phyloP scores from a whole-genome alignment of 2,113 vertebrate genomes.

The Muscicapa adusta region DNA sequence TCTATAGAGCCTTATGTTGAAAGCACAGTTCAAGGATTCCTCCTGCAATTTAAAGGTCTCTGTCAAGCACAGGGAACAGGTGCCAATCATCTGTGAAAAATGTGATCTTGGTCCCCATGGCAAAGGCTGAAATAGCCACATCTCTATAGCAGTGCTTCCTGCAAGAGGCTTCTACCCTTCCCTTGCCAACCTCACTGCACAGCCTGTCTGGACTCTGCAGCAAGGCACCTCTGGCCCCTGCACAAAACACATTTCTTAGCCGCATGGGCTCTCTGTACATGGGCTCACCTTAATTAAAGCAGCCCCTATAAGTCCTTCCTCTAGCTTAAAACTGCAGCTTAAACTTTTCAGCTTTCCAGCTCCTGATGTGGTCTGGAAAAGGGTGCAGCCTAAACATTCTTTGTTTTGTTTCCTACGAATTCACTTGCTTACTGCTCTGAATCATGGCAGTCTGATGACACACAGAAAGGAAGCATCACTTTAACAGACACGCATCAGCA shows the following conservation, averaged over 20 bases:
- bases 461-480: not conserved
- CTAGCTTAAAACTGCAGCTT: not conserved
- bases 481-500: not conserved
- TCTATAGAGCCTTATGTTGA: not conserved
- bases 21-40: not conserved
- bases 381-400: not conserved
- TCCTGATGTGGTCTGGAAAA: not conserved
- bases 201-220: not conserved
- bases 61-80: not conserved
- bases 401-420: not conserved
- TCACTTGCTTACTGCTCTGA: not conserved
- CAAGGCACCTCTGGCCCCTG: accelerated
- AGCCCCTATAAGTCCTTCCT: not conserved
- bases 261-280: not conserved
- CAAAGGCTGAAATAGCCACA: not conserved
- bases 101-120: not conserved
- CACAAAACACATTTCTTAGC: not conserved
- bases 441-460: not conserved
- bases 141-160: not conserved
- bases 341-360: not conserved
- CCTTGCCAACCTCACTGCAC: not conserved
- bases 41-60: slow-evolving; percentile 14
- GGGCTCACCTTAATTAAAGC: not conserved
- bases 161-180: not conserved
- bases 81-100: slow-evolving; percentile 20